These are phyloP conservation scores for Struthio camelus DNA, from an alignment of 2,113 vertebrate genomes.

Conservation along the genomic window DNA sequence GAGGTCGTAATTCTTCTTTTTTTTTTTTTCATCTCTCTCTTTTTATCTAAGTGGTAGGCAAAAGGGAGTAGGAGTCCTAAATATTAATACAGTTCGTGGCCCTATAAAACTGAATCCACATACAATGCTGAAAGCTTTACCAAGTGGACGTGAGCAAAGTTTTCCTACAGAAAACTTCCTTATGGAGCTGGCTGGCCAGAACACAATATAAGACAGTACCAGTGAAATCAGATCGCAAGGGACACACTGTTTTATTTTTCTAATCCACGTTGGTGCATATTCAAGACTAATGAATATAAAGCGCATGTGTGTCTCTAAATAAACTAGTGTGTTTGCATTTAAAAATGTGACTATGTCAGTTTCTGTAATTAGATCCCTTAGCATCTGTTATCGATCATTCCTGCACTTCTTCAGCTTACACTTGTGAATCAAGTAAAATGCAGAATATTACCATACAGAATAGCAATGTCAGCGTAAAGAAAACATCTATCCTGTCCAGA, in stretches of 20 bases:
- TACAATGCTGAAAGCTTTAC: neutral
- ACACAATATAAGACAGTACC: neutral
- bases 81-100: neutral
- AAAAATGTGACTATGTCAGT: conserved; percentile 25
- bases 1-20: neutral
- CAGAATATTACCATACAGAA: neutral
- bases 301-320: neutral
- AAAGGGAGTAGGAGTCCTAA: neutral
- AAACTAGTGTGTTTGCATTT: conserved; percentile 15
- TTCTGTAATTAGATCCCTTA: conserved; percentile 44
- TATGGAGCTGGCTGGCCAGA: neutral
- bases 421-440: conserved; percentile 1
- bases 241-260: neutral
- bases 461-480: neutral
- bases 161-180: neutral
- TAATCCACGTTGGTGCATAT: conserved; percentile 1
- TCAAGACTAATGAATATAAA: conserved; percentile 11
- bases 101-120: neutral
- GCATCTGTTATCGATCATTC: conserved; percentile 37
- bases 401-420: conserved; percentile 24
- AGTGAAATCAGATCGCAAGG: neutral
- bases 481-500: neutral
- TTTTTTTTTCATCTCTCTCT: neutral
- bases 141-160: neutral
- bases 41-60: neutral